Evolutionary conservation across 2,888 invertebrate genomes (phyloP), one percentile per base, ranked within the genome.

Genomic region (Julus scandinavius): DNA sequence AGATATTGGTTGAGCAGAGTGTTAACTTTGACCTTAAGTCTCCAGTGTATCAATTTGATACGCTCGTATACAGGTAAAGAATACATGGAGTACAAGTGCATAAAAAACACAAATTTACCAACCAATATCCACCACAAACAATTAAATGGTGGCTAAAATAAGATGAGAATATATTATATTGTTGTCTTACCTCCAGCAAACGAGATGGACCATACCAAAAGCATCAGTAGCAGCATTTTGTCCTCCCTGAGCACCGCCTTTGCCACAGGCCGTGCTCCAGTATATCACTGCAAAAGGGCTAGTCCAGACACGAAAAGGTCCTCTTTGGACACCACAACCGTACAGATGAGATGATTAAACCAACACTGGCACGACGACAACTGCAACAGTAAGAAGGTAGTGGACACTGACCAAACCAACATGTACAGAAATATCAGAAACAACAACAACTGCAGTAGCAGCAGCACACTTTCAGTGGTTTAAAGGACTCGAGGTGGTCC

Each of bases 191-290:
- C 84, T 84, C 45, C 41, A 17, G 84, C 85, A 41, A 45, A 9
- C 85, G 85, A 85, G 85, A 85, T 85, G 85, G 85, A 85, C 15
- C 49, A 85, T 41, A 85, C 85, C 85, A 85, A n/a, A 4, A 85
- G 45, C 85, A 85, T 20, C 85, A 85, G 41, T 5, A 85, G 49
- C 85, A 85, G 45, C 85, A 85, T 85, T 85, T 85, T 85, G 85
- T 85, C 85, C 85, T 20, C 85, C 29, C 41, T 20, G 85, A 85
- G 85, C 85, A 85, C 85, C 85, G 85, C 85, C 85, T 49, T 85
- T 13, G 41, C 85, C 41, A 85, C 41, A 49, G 85, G 85, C 85
- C 45, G 85, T 41, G 85, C 85, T 85, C 85, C 85, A 41, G 11
- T 41, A 41, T 85, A 20, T 85, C 85, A 85, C 40, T 15, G 41